These are phyloP conservation scores for Cephus nigrinus DNA, from an alignment of 2,888 invertebrate genomes.

Conservation along the genomic window DNA sequence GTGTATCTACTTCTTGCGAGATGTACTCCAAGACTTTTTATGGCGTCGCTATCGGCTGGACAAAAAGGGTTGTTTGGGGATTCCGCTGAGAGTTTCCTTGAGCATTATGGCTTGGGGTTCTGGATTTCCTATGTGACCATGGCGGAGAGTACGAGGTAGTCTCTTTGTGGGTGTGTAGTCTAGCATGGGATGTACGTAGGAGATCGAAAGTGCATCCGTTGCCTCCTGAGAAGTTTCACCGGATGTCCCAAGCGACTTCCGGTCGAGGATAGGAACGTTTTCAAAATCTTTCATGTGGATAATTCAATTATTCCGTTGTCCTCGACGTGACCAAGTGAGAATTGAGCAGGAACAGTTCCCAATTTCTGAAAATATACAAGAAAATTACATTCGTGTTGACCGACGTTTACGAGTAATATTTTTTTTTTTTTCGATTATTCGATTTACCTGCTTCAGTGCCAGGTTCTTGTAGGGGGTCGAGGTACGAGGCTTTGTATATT, in stretches of 20 bases:
- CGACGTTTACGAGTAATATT: background rate
- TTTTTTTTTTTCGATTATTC: background rate
- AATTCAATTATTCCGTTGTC: background rate
- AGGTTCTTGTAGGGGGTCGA: background rate
- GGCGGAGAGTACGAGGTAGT: background rate
- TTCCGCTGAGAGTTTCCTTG: background rate
- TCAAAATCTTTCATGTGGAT: background rate
- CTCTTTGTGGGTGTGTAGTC: background rate
- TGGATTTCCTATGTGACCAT: background rate
- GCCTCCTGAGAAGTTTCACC: background rate
- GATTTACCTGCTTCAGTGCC: background rate
- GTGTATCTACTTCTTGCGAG: background rate
- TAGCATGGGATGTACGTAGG: background rate
- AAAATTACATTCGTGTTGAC: background rate
- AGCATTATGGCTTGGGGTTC: background rate
- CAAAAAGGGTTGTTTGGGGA: background rate
- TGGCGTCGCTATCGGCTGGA: background rate
- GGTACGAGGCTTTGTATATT: background rate
- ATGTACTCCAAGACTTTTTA: background rate
- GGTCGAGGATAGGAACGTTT: background rate
- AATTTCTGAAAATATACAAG: background rate
- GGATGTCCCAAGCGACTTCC: background rate
- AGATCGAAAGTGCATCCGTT: background rate
- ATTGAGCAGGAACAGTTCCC: background rate
- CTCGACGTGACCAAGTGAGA: background rate